These are phyloP conservation scores for Aspidiotus rigidus DNA, from an alignment of 2,888 invertebrate genomes.

Conservation along the genomic window DNA sequence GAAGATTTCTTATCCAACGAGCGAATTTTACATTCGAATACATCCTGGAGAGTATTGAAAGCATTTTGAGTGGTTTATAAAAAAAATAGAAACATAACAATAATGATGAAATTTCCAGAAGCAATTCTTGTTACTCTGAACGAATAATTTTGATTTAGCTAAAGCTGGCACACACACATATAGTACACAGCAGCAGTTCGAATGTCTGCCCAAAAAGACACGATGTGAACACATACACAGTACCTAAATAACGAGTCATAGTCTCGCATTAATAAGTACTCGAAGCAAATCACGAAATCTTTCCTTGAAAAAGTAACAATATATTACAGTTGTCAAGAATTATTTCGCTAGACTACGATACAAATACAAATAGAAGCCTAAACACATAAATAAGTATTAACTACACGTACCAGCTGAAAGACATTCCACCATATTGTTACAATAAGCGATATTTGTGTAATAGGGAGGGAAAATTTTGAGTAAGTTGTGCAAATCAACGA, in stretches of 20 bases:
- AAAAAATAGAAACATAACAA: no score
- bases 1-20: no score
- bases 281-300: background rate
- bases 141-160: background rate
- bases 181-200: background rate
- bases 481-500: background rate
- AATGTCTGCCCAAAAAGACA: background rate
- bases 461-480: background rate
- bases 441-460: background rate
- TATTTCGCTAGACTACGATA: background rate
- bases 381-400: background rate
- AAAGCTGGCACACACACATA: background rate
- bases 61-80: no score
- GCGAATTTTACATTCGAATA: no score
- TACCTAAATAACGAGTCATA: background rate
- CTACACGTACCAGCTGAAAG: background rate
- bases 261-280: background rate
- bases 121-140: no score
- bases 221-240: background rate
- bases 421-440: constrained; percentile 1
- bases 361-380: background rate
- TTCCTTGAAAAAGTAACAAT: background rate
- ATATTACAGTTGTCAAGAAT: background rate
- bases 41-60: no score
- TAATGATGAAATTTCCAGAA: no score